Evolutionary conservation across 2,797 vertebrate genomes (phyloP).

Genomic region (Premnoplex brunnescens): DNA sequence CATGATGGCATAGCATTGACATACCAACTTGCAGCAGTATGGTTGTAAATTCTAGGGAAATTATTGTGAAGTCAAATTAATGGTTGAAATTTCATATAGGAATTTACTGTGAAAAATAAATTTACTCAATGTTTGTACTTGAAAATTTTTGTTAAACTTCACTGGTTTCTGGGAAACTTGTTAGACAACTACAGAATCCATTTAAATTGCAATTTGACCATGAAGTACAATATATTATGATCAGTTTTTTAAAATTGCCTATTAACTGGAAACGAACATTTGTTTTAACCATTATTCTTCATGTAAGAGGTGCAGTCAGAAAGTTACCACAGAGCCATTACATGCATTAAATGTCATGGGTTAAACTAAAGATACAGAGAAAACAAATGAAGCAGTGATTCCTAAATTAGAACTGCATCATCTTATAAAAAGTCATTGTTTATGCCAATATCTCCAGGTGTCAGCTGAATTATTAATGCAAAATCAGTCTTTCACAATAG

Average conservation of each 20-base stretch:
- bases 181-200: neutral
- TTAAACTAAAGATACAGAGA: conserved; percentile 79
- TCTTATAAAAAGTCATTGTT: conserved; percentile 94
- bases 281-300: conserved; percentile 6
- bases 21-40: neutral
- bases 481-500: conserved; percentile 78
- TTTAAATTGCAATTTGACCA: neutral
- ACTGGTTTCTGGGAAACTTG: neutral
- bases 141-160: neutral
- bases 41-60: neutral
- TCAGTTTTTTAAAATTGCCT: neutral
- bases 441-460: conserved; percentile 94
- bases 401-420: conserved; percentile 93
- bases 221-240: neutral
- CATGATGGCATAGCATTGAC: neutral
- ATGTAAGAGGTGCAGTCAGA: conserved; percentile 60
- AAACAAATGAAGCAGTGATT: conserved; percentile 77
- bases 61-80: neutral
- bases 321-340: conserved; percentile 50
- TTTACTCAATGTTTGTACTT: neutral
- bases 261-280: neutral
- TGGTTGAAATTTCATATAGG: neutral
- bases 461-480: conserved; percentile 80
- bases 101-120: neutral
- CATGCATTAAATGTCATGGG: conserved; percentile 68